Percentiles rank a stretch among this genome's conserved stretches.
Evolutionary conservation across 1,140 invertebrate species (phyloP).

Genomic region (Anastrepha ludens): DNA sequence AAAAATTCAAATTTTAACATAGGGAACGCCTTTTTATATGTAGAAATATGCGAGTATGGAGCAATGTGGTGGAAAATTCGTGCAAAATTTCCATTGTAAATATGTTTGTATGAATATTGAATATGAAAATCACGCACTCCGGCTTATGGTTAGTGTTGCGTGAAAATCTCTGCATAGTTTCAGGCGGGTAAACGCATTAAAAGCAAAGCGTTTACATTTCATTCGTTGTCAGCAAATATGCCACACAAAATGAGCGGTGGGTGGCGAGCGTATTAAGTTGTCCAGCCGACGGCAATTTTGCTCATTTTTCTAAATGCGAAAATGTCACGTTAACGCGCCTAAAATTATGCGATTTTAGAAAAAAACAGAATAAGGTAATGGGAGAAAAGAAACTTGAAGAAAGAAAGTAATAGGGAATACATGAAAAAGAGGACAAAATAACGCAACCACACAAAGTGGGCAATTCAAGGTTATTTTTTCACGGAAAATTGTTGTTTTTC

Average conservation of each 20-base stretch:
- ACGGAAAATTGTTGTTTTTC: not conserved
- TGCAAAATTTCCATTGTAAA: not conserved
- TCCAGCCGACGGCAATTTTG: not conserved
- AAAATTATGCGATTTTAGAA: not conserved
- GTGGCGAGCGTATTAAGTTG: constrained; percentile 5
- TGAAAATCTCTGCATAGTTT: constrained; percentile 36
- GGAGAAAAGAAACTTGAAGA: not conserved
- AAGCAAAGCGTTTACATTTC: not conserved
- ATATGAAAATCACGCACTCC: constrained; percentile 27
- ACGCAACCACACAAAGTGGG: not conserved
- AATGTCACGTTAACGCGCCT: constrained; percentile 22
- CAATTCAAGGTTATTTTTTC: constrained; percentile 18
- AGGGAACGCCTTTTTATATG: not conserved
- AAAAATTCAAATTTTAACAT: not conserved
- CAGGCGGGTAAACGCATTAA: constrained; percentile 24
- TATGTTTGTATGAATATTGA: not conserved
- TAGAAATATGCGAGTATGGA: not conserved
- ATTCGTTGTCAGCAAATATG: not conserved
- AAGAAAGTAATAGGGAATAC: not conserved
- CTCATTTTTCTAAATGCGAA: not conserved
- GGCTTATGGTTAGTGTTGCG: not conserved
- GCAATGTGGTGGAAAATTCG: not conserved
- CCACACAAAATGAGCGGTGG: not conserved
- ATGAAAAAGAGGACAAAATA: not conserved
- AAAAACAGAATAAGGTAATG: not conserved